Conservation (phyloP, 2,797 vertebrate species). For the Aldrovandia affinis region DNA sequence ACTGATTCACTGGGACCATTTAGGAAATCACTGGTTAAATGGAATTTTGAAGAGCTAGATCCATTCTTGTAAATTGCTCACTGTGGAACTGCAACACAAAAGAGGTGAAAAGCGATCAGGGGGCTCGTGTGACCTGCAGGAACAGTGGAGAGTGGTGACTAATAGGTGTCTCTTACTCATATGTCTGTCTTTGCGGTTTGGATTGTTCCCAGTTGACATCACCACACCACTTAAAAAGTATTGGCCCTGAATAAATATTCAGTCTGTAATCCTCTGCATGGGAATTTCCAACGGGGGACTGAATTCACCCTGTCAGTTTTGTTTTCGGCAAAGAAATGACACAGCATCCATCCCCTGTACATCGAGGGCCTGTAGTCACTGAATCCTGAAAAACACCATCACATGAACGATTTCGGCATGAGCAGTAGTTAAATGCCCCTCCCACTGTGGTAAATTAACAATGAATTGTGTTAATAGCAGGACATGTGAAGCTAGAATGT, state of each 20-base stretch:
- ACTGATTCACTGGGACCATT: background rate
- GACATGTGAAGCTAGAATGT: background rate
- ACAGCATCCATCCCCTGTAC: background rate
- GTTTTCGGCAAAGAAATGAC: background rate
- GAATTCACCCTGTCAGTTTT: background rate
- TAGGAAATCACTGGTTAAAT: conserved; percentile 9
- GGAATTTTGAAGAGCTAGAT: background rate
- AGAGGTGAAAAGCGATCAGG: background rate
- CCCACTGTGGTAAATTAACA: background rate
- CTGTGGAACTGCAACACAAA: background rate
- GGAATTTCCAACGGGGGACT: background rate
- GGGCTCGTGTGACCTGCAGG: background rate
- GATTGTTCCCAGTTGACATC: conserved; percentile 46
- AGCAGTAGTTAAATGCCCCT: background rate
- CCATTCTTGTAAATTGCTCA: background rate
- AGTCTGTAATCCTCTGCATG: background rate
- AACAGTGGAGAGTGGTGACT: background rate
- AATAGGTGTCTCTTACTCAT: conserved; percentile 10
- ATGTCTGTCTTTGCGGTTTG: conserved; percentile 31
- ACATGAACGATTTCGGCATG: background rate
- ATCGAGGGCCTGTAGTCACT: background rate
- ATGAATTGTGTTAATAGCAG: background rate
- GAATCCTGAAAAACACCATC: background rate
- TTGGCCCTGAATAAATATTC: background rate
- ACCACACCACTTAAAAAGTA: conserved; percentile 48